Evolutionary conservation across 1,140 invertebrate species (phyloP).

Genomic region (Zaprionus camerounensis): DNA sequence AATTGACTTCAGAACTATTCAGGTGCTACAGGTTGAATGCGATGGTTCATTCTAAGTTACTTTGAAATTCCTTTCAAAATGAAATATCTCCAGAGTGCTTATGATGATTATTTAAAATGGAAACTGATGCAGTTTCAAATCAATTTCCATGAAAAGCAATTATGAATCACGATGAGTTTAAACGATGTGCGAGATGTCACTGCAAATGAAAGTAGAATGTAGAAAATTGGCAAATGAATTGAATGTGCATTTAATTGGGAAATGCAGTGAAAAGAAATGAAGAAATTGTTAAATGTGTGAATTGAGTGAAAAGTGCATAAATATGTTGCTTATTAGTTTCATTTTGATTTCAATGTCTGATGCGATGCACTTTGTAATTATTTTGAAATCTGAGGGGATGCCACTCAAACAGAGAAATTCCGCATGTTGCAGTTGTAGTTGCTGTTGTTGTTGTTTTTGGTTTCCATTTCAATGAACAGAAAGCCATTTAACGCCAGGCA

Average conservation of each 20-base stretch:
- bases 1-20: neutral
- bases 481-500: slow-evolving; percentile 36
- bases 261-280: slow-evolving; percentile 1
- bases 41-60: too few relatives aligned
- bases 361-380: neutral
- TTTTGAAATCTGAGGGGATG: slow-evolving; percentile 3
- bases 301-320: neutral
- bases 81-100: too few relatives aligned
- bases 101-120: too few relatives aligned
- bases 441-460: slow-evolving; percentile 3
- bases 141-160: neutral
- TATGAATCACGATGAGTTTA: neutral
- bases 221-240: neutral
- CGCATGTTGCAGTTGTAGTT: neutral
- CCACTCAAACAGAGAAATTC: neutral
- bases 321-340: slow-evolving; percentile 5
- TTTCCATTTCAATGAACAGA: slow-evolving; percentile 24
- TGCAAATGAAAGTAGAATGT: neutral
- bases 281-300: neutral
- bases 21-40: too few relatives aligned
- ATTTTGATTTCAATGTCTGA: neutral
- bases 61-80: neutral
- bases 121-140: neutral
- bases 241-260: neutral
- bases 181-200: neutral